Evolutionary conservation across 2,113 vertebrate species (phyloP), one percentile per base, ranked within the genome.

Genomic region (Leucosticte australis): DNA sequence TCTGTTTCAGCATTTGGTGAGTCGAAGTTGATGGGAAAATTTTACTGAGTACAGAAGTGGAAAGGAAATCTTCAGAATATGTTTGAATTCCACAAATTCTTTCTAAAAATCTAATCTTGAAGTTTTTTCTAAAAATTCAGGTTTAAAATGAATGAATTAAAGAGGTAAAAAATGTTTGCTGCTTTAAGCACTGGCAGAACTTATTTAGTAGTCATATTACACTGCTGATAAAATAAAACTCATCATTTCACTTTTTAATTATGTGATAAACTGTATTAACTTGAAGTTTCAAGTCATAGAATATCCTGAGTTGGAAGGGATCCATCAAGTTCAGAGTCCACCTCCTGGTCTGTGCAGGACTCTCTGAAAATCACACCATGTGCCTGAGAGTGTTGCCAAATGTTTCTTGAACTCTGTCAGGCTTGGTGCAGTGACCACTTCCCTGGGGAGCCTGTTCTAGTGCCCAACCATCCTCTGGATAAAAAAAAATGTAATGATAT

Each of bases 391-490:
- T 5, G 4, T 46, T 82, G 28, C 28, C 53, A 75, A 75, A 46
- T 0, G 0, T 9, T 46, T 75, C 24, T 35, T 53, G 39, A 60
- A 1, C 11, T 67, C 46, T 53, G 16, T 15, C 20, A 75, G n/a
- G 14, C 11, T 42, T 39, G 20, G 1, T 46, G 13, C 24, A 15
- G 8, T 15, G 20, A 60, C 7, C 11, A 30, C 13, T n/a, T 41
- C 46, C 9, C n/a, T 41, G 24, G 13, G 10, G 11, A 75, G 9
- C 7, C 33, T 41, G n/a, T 47, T 30, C 24, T n/a, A n/a, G 11
- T 18, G 4, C 7, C 6, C n/a, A 75, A 3, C 2, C 13, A 21
- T 1, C 3, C 23, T 30, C 39, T 44, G 39, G 9, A 16, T 39
- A 19, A 60, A n/a, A 39, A 60, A 9, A 4, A 41, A 41, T 13